A percentile compares a stretch with the other conserved stretches of the same genome.
Evolutionary conservation across 2,113 vertebrate genomes (phyloP).

Genomic region (Hyperopisus bebe): DNA sequence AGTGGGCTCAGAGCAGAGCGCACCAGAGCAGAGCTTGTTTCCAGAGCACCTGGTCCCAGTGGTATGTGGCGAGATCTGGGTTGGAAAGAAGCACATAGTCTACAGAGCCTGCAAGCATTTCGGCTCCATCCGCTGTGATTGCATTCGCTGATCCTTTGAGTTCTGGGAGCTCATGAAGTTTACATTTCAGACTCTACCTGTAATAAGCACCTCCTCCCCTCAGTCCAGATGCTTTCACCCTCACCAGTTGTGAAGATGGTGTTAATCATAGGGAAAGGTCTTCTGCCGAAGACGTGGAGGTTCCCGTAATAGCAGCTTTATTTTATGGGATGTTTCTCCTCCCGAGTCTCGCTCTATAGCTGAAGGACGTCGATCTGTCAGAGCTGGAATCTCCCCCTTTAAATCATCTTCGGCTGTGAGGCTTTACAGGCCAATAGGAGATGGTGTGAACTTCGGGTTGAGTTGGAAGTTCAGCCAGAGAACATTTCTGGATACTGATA

Average conservation of each 20-base stretch:
- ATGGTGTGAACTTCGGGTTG: not conserved
- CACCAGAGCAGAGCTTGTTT: conserved; percentile 2
- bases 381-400: not conserved
- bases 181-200: not conserved
- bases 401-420: not conserved
- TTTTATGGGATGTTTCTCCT: not conserved
- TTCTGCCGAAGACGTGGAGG: not conserved
- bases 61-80: not conserved
- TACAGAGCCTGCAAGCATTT: not conserved
- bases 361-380: not conserved
- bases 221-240: not conserved
- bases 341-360: not conserved
- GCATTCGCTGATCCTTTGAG: not conserved
- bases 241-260: not conserved
- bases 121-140: not conserved
- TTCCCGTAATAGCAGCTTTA: not conserved
- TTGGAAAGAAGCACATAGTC: not conserved
- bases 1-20: conserved; percentile 10
- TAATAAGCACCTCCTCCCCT: not conserved
- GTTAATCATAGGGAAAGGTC: not conserved
- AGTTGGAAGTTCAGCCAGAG: not conserved
- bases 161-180: not conserved
- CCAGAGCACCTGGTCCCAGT: not conserved
- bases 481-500: not conserved
- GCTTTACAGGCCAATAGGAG: not conserved